Evolutionary conservation across 2,797 vertebrate genomes (phyloP).

Genomic region (Hydrophis major): DNA sequence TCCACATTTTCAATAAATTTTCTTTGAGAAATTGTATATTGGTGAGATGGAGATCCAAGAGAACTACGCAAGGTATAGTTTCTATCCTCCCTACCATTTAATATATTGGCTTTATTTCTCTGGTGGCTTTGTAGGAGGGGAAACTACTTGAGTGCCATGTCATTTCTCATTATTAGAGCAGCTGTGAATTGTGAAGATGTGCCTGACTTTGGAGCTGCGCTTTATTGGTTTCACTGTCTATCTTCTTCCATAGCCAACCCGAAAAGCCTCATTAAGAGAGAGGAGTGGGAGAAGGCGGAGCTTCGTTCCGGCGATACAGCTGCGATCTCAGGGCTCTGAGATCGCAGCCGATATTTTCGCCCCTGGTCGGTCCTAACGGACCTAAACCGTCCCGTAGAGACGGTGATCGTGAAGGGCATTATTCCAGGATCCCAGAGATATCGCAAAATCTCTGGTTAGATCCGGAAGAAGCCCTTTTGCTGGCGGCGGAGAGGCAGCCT

Average conservation of each 20-base stretch:
- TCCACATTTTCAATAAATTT: background rate
- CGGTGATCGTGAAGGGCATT: too few relatives aligned
- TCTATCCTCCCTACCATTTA: background rate
- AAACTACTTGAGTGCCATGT: background rate
- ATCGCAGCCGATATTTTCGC: too few relatives aligned
- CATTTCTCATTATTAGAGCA: background rate
- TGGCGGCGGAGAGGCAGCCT: too few relatives aligned
- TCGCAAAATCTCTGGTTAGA: too few relatives aligned
- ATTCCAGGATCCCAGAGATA: too few relatives aligned
- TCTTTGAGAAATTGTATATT: background rate
- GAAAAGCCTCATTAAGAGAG: background rate
- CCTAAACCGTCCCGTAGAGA: too few relatives aligned
- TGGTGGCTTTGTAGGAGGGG: background rate
- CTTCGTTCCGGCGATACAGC: too few relatives aligned
- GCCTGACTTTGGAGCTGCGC: background rate
- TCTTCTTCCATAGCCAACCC: background rate
- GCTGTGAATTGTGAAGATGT: background rate
- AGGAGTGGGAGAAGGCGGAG: too few relatives aligned
- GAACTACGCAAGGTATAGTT: background rate
- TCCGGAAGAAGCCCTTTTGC: too few relatives aligned
- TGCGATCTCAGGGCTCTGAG: too few relatives aligned
- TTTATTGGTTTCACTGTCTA: background rate
- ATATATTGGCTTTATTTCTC: background rate
- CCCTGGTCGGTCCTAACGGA: too few relatives aligned
- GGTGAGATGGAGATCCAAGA: background rate